phyloP scores from a whole-genome alignment of 1,140 invertebrate species.

The Proctacanthus coquilletti region DNA sequence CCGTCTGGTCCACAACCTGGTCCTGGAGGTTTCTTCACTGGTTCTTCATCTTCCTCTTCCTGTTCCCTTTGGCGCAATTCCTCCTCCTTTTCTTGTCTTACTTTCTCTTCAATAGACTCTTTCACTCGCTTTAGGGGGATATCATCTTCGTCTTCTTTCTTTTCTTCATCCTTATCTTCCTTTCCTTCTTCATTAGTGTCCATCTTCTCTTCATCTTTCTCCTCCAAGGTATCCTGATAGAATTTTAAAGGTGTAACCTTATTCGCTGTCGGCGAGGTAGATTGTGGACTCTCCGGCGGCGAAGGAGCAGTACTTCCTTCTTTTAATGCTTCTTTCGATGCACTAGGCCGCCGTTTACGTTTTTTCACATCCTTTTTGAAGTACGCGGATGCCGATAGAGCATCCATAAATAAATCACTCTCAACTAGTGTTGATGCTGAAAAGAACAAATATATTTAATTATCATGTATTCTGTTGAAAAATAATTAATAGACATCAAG shows the following conservation, averaged over 20 bases:
- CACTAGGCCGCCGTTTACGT: slow-evolving; percentile 51
- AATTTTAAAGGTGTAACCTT: slow-evolving; percentile 54
- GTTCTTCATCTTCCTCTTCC: slow-evolving; percentile 21
- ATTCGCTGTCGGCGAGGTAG: slow-evolving; percentile 11
- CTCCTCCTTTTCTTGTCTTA: slow-evolving; percentile 16
- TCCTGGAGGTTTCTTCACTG: slow-evolving; percentile 14
- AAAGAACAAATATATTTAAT: slow-evolving; percentile 28
- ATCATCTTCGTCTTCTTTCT: slow-evolving; percentile 24
- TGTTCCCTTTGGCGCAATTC: not conserved
- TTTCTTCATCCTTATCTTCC: slow-evolving; percentile 31
- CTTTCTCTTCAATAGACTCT: slow-evolving; percentile 25
- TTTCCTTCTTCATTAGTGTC: slow-evolving; percentile 12
- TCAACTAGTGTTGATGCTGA: slow-evolving; percentile 65
- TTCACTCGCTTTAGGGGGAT: slow-evolving; percentile 27
- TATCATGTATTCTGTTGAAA: too few relatives aligned
- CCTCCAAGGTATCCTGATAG: slow-evolving; percentile 80
- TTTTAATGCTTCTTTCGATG: slow-evolving; percentile 41
- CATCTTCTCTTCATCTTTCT: slow-evolving; percentile 30
- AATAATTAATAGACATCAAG: too few relatives aligned
- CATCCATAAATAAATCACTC: slow-evolving; percentile 85
- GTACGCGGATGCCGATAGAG: slow-evolving; percentile 53
- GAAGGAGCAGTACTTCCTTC: slow-evolving; percentile 34
- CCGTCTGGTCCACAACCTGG: slow-evolving; percentile 27
- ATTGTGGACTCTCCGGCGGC: slow-evolving; percentile 29
- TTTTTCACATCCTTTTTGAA: slow-evolving; percentile 58